Percentiles rank a stretch among this genome's conserved stretches.
Evolutionary conservation across 2,888 invertebrate species (phyloP).

Genomic region (Aspidapion aeneum): DNA sequence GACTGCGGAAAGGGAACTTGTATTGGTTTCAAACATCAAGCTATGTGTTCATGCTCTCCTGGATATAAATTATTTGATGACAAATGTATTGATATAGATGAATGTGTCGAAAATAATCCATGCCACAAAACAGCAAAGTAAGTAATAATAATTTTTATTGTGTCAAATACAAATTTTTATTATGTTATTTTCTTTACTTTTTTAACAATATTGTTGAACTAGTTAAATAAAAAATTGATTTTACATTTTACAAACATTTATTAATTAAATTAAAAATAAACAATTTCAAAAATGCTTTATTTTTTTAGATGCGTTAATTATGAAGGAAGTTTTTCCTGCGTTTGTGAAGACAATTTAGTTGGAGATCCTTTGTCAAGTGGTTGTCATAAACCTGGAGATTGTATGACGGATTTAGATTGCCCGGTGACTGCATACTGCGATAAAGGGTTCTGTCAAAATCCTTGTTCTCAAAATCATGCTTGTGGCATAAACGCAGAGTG

Average conservation of each 20-base stretch:
- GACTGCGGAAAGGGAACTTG: conserved; percentile 82
- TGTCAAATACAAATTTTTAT: no score
- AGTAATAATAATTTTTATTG: no score
- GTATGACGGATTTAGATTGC: conserved; percentile 75
- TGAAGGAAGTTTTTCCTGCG: conserved; percentile 73
- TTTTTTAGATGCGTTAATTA: conserved; percentile 78
- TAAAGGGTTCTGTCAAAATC: conserved; percentile 73
- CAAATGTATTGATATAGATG: conserved; percentile 76
- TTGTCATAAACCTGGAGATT: conserved; percentile 81
- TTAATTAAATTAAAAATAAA: no score
- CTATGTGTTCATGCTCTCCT: conserved; percentile 68
- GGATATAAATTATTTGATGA: conserved; percentile 68
- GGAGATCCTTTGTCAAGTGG: conserved; percentile 72
- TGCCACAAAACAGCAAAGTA: conserved; percentile 69
- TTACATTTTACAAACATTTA: no score
- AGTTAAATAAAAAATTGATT: no score
- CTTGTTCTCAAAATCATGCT: conserved; percentile 61
- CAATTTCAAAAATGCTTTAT: no score
- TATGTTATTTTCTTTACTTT: no score
- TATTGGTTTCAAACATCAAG: conserved; percentile 66
- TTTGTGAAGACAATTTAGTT: conserved; percentile 74
- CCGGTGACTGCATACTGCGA: conserved; percentile 72
- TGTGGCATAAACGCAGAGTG: conserved; percentile 80
- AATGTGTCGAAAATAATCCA: conserved; percentile 67
- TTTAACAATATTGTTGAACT: no score